A percentile compares a stretch with the other conserved stretches of the same genome.
phyloP scores from a whole-genome alignment of 1,140 invertebrate species.

The Triops cancriformis region DNA sequence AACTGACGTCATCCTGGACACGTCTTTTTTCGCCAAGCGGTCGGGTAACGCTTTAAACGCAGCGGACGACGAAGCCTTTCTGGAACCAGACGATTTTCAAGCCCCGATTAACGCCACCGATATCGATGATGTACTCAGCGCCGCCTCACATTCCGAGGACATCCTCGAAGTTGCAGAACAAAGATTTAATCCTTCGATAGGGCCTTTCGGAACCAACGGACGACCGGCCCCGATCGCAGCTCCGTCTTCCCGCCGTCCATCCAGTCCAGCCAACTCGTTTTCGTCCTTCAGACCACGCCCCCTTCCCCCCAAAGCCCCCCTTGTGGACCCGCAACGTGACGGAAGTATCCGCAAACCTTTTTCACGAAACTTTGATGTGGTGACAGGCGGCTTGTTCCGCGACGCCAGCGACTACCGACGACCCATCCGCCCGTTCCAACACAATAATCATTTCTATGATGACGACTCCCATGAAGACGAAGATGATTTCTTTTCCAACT shows the following conservation, averaged over 20 bases:
- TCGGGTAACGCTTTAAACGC: not conserved
- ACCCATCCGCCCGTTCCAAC: not conserved
- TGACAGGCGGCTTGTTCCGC: constrained; percentile 21
- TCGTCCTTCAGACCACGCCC: not conserved
- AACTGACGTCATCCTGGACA: not conserved
- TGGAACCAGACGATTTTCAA: constrained; percentile 17
- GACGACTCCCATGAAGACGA: not conserved
- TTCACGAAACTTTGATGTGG: constrained; percentile 24
- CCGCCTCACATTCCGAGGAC: not conserved
- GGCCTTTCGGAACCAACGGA: constrained; percentile 17
- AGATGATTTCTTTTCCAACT: constrained; percentile 27
- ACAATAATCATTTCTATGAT: not conserved
- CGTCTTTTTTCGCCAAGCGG: not conserved
- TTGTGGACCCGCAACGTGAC: not conserved
- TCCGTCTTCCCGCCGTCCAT: not conserved
- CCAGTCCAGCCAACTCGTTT: not conserved
- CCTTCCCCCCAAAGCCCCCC: not conserved
- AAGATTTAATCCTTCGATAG: constrained; percentile 20
- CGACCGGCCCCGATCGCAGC: not conserved
- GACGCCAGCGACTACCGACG: constrained; percentile 19
- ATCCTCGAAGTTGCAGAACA: constrained; percentile 13
- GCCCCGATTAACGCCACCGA: constrained; percentile 13
- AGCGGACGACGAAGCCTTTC: constrained; percentile 24
- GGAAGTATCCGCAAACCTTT: not conserved
- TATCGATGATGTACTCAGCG: constrained; percentile 24